These are phyloP conservation scores for Andricus grossulariae DNA, from an alignment of 1,140 invertebrate genomes.

Conservation along the genomic window DNA sequence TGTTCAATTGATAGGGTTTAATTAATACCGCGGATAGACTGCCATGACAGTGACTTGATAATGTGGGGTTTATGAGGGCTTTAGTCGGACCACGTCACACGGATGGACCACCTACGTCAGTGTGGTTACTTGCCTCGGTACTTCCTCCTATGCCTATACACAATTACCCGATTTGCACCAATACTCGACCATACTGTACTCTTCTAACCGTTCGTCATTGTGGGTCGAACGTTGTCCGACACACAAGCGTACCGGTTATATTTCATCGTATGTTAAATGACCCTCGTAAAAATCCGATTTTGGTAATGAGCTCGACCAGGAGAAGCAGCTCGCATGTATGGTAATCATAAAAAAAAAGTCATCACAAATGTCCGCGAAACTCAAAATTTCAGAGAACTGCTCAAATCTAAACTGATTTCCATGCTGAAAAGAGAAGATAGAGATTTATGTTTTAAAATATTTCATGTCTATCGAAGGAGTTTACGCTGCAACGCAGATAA, in stretches of 20 bases:
- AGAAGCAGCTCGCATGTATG: neutral
- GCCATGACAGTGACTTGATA: conserved; percentile 65
- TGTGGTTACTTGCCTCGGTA: conserved; percentile 32
- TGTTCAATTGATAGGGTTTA: conserved; percentile 67
- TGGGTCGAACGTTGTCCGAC: conserved; percentile 42
- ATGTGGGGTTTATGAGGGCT: conserved; percentile 69
- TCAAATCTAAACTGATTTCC: too few species aligned
- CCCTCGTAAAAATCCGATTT: conserved; percentile 36
- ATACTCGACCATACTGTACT: conserved; percentile 35
- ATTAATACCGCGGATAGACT: conserved; percentile 63
- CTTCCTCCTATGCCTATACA: conserved; percentile 46
- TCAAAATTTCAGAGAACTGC: too few species aligned
- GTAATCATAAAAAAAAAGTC: too few species aligned
- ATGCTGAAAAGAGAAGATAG: too few species aligned
- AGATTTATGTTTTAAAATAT: too few species aligned
- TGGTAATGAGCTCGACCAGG: neutral
- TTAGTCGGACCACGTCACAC: conserved; percentile 65
- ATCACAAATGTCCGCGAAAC: too few species aligned
- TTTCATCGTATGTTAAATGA: conserved; percentile 36
- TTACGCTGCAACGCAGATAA: too few species aligned
- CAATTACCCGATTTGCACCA: conserved; percentile 46
- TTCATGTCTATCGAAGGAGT: too few species aligned
- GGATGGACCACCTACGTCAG: conserved; percentile 52
- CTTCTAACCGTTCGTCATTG: conserved; percentile 42
- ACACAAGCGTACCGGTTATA: conserved; percentile 19